Evolutionary conservation across 2,113 vertebrate species (phyloP).

Genomic region (Cephalopterus ornatus): DNA sequence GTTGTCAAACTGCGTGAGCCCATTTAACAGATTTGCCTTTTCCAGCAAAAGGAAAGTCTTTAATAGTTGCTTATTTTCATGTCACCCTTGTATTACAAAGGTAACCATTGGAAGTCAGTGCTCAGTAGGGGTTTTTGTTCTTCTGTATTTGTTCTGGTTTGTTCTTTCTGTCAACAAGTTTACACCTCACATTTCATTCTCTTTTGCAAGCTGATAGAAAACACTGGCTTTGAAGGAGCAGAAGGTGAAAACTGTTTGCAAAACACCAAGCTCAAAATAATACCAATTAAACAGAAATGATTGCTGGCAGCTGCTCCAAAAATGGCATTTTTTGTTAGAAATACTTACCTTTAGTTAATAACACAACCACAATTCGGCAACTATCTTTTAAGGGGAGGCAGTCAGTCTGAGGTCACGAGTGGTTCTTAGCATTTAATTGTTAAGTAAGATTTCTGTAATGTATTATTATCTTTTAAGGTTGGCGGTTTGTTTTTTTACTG

Average conservation of each 20-base stretch:
- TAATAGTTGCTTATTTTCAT: neutral
- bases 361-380: neutral
- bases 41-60: neutral
- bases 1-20: neutral
- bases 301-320: neutral
- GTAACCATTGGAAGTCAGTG: neutral
- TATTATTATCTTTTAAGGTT: neutral
- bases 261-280: neutral
- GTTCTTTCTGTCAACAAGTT: neutral
- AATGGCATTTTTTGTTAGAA: neutral
- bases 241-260: neutral
- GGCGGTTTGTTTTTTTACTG: neutral
- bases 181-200: neutral
- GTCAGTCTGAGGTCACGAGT: neutral
- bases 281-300: neutral
- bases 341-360: neutral
- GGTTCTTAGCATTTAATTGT: neutral
- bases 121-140: neutral
- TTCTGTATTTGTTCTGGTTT: neutral
- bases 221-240: neutral
- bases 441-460: neutral
- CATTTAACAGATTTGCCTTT: neutral
- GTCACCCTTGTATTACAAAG: neutral
- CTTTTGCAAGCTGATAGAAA: neutral
- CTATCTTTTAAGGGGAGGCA: neutral